These are phyloP conservation scores for Epinephelus malabaricus DNA, from an alignment of 2,797 vertebrate species.

Conservation along the genomic window DNA sequence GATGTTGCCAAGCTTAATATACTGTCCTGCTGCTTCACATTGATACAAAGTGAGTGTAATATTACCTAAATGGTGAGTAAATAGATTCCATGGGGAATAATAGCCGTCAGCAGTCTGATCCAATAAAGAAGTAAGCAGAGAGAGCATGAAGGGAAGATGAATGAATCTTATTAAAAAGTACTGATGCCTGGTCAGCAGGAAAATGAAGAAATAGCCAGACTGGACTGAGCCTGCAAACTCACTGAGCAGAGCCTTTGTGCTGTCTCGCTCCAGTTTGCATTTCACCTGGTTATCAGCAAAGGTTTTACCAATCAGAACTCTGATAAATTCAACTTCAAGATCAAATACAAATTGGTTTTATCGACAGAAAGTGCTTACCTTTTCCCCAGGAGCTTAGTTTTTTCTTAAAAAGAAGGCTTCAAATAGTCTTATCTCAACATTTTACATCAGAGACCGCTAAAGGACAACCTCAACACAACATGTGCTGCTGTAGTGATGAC, in stretches of 20 bases:
- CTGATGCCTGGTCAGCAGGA: slow-evolving; percentile 74
- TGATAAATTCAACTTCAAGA: slow-evolving; percentile 14
- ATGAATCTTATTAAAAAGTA: slow-evolving; percentile 76
- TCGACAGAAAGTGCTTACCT: background rate
- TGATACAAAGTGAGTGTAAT: slow-evolving; percentile 63
- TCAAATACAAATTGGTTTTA: slow-evolving; percentile 20
- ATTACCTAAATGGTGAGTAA: slow-evolving; percentile 71
- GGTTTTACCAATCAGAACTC: slow-evolving; percentile 15
- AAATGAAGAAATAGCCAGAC: slow-evolving; percentile 63
- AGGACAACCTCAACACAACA: background rate
- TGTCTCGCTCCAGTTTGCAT: slow-evolving; percentile 18
- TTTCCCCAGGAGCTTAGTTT: background rate
- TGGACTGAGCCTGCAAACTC: slow-evolving; percentile 42
- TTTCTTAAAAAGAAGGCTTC: background rate
- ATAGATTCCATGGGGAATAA: slow-evolving; percentile 73
- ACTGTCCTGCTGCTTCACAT: slow-evolving; percentile 44
- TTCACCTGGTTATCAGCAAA: slow-evolving; percentile 44
- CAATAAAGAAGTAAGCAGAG: slow-evolving; percentile 67
- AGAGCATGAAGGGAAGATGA: slow-evolving; percentile 68
- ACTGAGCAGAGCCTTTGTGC: slow-evolving; percentile 11
- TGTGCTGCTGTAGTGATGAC: background rate
- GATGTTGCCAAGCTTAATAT: slow-evolving; percentile 47
- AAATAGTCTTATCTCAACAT: background rate
- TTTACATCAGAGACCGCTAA: background rate
- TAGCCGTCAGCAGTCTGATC: slow-evolving; percentile 66